A percentile compares a stretch with the other conserved stretches of the same genome.
Conservation (phyloP, 2,888 invertebrate genomes). For the Dryobota labecula region DNA sequence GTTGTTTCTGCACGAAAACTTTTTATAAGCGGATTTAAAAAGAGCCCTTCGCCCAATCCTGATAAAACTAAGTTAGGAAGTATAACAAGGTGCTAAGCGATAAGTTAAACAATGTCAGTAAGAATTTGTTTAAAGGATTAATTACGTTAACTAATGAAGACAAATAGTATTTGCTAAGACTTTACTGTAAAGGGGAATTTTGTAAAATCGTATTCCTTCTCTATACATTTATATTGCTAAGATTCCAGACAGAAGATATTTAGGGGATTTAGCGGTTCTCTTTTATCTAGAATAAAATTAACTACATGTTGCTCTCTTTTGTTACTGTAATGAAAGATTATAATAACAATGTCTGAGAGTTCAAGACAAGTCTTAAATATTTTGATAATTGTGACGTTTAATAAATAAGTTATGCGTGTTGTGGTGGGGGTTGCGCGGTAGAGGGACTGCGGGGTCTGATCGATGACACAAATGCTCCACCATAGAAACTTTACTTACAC, state of each 20-base stretch:
- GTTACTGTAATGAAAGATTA: constrained; percentile 1
- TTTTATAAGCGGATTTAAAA: constrained; percentile 52
- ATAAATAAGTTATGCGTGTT: too few relatives aligned
- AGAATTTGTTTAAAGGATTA: constrained; percentile 62
- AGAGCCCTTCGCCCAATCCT: constrained; percentile 37
- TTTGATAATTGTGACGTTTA: neutral
- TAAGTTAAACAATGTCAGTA: constrained; percentile 64
- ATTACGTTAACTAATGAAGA: constrained; percentile 65
- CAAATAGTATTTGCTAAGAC: constrained; percentile 59
- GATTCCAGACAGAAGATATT: constrained; percentile 3
- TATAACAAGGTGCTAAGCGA: constrained; percentile 56
- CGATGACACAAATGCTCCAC: neutral
- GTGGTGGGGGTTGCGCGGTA: too few relatives aligned
- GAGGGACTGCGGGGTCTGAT: too few relatives aligned
- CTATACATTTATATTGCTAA: neutral
- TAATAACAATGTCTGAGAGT: neutral
- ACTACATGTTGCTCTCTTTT: neutral
- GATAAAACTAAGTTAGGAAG: constrained; percentile 56
- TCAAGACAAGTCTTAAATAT: neutral
- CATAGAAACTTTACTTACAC: neutral
- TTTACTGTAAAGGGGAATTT: constrained; percentile 35
- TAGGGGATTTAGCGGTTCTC: neutral
- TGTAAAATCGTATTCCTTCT: constrained; percentile 14
- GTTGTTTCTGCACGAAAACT: constrained; percentile 28
- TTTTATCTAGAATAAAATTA: neutral